phyloP scores from a whole-genome alignment of 2,113 vertebrate species.

The Promerops cafer region DNA sequence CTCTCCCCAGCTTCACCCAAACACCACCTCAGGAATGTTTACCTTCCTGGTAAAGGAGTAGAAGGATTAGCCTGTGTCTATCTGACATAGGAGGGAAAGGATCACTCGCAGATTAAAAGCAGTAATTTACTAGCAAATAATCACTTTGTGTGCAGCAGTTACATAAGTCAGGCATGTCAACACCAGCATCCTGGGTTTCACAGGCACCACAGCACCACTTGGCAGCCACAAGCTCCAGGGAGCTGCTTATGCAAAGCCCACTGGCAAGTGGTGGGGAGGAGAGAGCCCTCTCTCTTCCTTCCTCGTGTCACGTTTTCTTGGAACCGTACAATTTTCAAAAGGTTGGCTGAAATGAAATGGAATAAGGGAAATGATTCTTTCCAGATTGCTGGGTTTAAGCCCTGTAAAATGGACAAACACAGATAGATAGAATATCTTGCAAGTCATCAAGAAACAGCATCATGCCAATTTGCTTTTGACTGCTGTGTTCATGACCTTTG shows the following conservation, averaged over 20 bases:
- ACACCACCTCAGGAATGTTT: neutral
- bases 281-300: neutral
- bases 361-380: neutral
- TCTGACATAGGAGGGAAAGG: neutral
- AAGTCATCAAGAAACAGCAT: accelerated
- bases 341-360: neutral
- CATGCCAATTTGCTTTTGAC: neutral
- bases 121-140: conserved; percentile 8
- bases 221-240: accelerated
- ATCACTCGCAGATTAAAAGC: conserved; percentile 30
- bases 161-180: neutral
- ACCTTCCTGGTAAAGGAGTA: neutral
- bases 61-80: neutral
- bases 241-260: neutral
- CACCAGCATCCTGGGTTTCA: neutral
- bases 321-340: accelerated
- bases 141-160: neutral
- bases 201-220: accelerated
- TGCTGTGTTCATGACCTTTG: neutral
- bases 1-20: accelerated
- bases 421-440: neutral
- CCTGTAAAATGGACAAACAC: neutral
- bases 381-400: neutral
- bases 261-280: accelerated
- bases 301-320: neutral